phyloP scores from a whole-genome alignment of 2,113 vertebrate species.

The Hemiscyllium ocellatum region DNA sequence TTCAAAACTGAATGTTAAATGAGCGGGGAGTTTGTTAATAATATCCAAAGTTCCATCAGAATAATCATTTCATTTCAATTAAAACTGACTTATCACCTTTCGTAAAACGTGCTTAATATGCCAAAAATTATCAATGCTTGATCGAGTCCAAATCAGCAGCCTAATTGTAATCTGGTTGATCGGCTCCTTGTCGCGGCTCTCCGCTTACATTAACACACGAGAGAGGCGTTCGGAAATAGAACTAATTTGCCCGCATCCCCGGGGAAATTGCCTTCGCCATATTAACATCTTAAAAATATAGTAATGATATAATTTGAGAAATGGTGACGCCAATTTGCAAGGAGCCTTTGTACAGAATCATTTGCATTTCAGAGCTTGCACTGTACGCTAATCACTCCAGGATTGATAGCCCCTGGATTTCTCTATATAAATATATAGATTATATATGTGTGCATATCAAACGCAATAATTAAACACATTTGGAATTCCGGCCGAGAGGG shows the following conservation, averaged over 20 bases:
- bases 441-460: constrained; percentile 49
- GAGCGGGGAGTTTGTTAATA: constrained; percentile 99
- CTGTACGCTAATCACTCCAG: constrained; percentile 98
- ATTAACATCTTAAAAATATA: constrained; percentile 99
- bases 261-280: constrained; percentile 99
- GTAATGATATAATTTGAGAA: constrained; percentile 99
- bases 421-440: neutral
- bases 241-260: constrained; percentile 99
- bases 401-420: constrained; percentile 67
- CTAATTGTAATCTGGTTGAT: constrained; percentile 99
- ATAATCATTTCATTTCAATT: constrained; percentile 99
- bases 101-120: constrained; percentile 99
- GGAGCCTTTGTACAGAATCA: constrained; percentile 96
- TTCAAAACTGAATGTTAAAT: constrained; percentile 93
- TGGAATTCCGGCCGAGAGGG: constrained; percentile 50
- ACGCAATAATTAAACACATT: constrained; percentile 97
- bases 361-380: constrained; percentile 97
- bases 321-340: constrained; percentile 99
- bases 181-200: constrained; percentile 98
- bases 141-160: constrained; percentile 98
- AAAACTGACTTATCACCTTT: constrained; percentile 99
- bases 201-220: constrained; percentile 54
- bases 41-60: constrained; percentile 99
- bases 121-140: constrained; percentile 99
- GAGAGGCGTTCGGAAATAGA: constrained; percentile 99